A percentile compares a stretch with the other conserved stretches of the same genome.
Conservation (phyloP, 2,888 invertebrate genomes). For the Amiota minor region DNA sequence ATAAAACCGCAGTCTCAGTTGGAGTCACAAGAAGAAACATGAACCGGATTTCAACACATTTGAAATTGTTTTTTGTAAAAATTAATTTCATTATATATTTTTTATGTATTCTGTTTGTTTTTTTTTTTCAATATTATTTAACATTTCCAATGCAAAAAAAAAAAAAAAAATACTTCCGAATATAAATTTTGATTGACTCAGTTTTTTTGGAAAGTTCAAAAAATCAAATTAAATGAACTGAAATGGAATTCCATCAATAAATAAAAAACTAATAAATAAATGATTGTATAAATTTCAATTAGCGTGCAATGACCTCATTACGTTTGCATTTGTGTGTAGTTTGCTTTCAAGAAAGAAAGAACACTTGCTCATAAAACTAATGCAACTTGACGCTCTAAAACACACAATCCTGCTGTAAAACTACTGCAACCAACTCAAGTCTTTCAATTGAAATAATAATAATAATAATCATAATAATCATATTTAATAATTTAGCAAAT, state of each 20-base stretch:
- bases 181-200: neutral
- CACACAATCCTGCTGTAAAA: too few species aligned
- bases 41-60: constrained; percentile 35
- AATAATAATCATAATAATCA: too few species aligned
- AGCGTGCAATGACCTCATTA: constrained; percentile 17
- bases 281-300: neutral
- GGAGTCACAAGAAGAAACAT: constrained; percentile 7
- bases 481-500: too few species aligned
- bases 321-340: neutral
- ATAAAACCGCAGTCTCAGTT: too few species aligned
- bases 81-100: constrained; percentile 9
- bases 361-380: too few species aligned
- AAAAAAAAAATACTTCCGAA: constrained; percentile 23
- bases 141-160: neutral
- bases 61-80: constrained; percentile 19
- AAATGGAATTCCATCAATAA: neutral
- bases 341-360: too few species aligned
- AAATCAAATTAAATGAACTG: neutral
- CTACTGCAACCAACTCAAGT: too few species aligned
- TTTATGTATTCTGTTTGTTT: neutral
- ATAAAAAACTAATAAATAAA: neutral
- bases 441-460: too few species aligned
- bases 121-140: constrained; percentile 15
- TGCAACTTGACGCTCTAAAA: too few species aligned
- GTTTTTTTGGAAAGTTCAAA: neutral